Percentiles rank a stretch among this genome's conserved stretches.
Evolutionary conservation across 2,888 invertebrate genomes (phyloP).

Genomic region (Hyppa rectilinea): DNA sequence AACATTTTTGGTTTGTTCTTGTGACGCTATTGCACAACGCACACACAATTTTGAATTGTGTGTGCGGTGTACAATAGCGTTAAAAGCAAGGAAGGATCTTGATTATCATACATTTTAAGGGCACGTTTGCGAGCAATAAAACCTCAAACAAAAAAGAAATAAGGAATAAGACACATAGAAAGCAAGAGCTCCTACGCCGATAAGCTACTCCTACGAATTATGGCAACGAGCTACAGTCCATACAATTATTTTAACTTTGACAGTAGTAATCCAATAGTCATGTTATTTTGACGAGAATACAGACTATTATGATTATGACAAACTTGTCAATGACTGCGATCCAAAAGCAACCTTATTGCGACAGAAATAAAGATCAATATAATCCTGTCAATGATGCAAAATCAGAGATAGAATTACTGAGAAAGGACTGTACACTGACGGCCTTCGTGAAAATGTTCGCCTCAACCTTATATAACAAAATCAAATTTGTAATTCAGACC

Average conservation of each 20-base stretch:
- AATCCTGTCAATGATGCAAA: neutral
- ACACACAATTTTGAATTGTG: no score
- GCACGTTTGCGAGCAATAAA: neutral
- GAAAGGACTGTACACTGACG: neutral
- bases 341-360: neutral
- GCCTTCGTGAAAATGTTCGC: neutral
- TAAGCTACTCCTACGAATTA: neutral
- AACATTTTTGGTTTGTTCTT: no score
- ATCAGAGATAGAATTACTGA: no score
- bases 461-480: neutral
- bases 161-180: neutral
- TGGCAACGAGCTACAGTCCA: neutral
- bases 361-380: neutral
- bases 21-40: no score
- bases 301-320: neutral
- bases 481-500: neutral
- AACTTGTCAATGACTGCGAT: neutral
- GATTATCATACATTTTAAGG: constrained; percentile 10
- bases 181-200: neutral
- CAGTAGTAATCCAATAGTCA: neutral
- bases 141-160: neutral
- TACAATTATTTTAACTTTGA: no score
- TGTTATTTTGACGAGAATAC: neutral
- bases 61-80: no score
- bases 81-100: constrained; percentile 21